Evolutionary conservation across 2,113 vertebrate genomes (phyloP), one percentile per base, ranked within the genome.

Genomic region (Gymnobelideus leadbeateri): DNA sequence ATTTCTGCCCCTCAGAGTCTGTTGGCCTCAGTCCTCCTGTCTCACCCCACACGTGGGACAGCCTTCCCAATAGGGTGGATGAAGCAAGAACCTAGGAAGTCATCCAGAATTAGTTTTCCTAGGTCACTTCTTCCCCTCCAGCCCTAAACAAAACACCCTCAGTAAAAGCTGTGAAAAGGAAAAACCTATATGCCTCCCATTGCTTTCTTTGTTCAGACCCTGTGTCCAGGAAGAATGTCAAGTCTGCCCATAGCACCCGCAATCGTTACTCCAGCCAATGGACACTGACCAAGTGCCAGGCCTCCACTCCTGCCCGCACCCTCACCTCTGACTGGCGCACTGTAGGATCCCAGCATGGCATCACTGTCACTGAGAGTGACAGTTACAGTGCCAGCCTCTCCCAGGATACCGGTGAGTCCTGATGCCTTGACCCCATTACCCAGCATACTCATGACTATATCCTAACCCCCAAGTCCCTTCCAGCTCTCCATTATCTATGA

Each of bases 361-460:
- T 99, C 97, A 99, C 99, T 0, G 99, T 99, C 98, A 99, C 99
- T 0, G 99, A 99, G 98, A 99, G 99, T 8, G 99, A 99, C 99
- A 99, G 99, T 98, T 99, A 99, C 98, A 99, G 99, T 0, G 99
- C 99, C 98, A 99, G 99, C 97, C 99, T 99, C 95, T 99, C 99
- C 0, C 99, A 99, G 98, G 99, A 99, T 98, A 99, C 99, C 89
- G 99, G 99, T 99, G 52, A 0, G 97, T 28, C 95, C 96, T 5
- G 50, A 53, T 24, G 47, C 93, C 93, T 3, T 28, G 3, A 12
- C 28, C 26, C 52, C 51, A 46, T 14, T 24, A 54, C 10, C 51
- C n/a, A 25, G 8, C 47, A 4, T 8, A 43, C 31, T 53, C 14
- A 21, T 46, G 53, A 43, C 24, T 46, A 53, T 43, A 25, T 10